Conservation (phyloP, 2,888 invertebrate species). For the Mythimna loreyi region DNA sequence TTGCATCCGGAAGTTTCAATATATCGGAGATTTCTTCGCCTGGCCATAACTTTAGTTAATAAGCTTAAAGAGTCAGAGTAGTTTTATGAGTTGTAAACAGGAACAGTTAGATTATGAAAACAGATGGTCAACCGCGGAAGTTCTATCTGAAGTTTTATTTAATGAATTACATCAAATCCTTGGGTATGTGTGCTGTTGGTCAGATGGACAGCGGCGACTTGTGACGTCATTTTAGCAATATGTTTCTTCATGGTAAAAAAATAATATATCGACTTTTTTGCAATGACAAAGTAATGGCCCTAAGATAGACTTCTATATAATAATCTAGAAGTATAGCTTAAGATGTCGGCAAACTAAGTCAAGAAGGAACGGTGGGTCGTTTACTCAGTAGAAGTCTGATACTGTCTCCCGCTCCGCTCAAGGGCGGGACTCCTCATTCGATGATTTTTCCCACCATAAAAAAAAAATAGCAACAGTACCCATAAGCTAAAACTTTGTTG, state of each 20-base stretch:
- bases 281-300: too few species aligned
- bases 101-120: constrained; percentile 46
- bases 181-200: constrained; percentile 4
- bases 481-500: too few species aligned
- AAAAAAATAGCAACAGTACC: too few species aligned
- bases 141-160: constrained; percentile 47
- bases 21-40: constrained; percentile 37
- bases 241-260: neutral
- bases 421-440: too few species aligned
- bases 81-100: constrained; percentile 56
- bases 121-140: constrained; percentile 54
- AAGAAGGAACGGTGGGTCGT: too few species aligned
- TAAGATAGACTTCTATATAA: too few species aligned
- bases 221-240: constrained; percentile 7
- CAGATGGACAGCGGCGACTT: constrained; percentile 19
- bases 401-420: too few species aligned
- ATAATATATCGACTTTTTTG: too few species aligned
- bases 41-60: constrained; percentile 37
- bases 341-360: too few species aligned
- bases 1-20: constrained; percentile 34
- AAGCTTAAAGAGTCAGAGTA: constrained; percentile 44
- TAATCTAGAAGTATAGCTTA: too few species aligned
- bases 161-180: constrained; percentile 38
- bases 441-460: too few species aligned
- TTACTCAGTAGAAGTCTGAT: too few species aligned